Base-by-base conservation (phyloP, 1,140 invertebrate genomes). In the Drosophila kanapiae region DNA sequence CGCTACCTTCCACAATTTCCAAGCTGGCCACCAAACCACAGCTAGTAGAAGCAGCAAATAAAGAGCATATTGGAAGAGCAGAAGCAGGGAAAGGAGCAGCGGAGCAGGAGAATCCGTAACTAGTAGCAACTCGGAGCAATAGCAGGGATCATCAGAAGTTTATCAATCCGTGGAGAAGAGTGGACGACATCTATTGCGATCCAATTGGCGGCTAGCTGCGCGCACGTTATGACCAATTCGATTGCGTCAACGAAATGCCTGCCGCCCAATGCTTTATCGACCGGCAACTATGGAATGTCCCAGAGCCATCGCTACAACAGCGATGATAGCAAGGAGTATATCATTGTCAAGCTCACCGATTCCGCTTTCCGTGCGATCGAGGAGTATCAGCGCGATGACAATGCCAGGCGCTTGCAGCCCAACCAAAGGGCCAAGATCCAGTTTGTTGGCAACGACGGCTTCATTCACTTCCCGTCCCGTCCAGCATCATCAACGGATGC, bases 341-440 rank as follows among this genome's bases (percentile, higher is more conserved):
- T 98, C 93, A 98, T 98, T 94, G 97, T 98, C 92, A 98, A 98
- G 95, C 95, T 98, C 92, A 98, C 97, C 87, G 98, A 98, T 95
- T 98, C 98, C 71, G 97, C 97, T 80, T 94, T 96, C 84, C 96
- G 96, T 94, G 96, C 97, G 92, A 97, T 98, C 94, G 97, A 98
- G 93, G 97, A 98, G 93, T 98, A 96, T 94, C 93, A 97, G 90
- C 96, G 95, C 93, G 97, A 96, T 95, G 95, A 95, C 53, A 70
- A 87, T 61, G 75, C 79, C 70, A 91, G 84, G 49, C 80, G 88
- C 11, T 54, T 92, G 43, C 95, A 97, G 97, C 94, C 97, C 96
- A 83, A 77, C 38, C 91, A 92, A 70, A 62, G 78, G 61, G 76
- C 91, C 62, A 91, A 87, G 58, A 92, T 92, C 18, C 82, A 92